Evolutionary conservation across 2,797 vertebrate genomes (phyloP).

Genomic region (Lerista edwardsae): DNA sequence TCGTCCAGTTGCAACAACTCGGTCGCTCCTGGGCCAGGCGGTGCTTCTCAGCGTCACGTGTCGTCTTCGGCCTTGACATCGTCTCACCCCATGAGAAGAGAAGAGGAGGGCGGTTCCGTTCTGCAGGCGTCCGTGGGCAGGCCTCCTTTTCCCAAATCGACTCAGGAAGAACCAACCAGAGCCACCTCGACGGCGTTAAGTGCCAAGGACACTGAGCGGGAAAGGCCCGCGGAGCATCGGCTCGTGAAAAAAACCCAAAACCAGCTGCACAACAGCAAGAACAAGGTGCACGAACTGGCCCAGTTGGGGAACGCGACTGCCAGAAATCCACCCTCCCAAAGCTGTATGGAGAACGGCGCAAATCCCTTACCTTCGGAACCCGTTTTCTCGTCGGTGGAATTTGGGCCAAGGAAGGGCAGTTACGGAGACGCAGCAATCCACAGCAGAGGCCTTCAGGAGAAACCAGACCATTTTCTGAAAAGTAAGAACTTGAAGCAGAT

Average conservation of each 20-base stretch:
- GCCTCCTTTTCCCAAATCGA: background rate
- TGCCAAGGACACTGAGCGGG: background rate
- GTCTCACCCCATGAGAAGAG: background rate
- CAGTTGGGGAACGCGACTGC: background rate
- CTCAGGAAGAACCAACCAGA: background rate
- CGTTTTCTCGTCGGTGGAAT: background rate
- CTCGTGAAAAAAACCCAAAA: background rate
- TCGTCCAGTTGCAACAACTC: constrained; percentile 37
- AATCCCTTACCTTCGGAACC: background rate
- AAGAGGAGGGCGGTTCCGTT: background rate
- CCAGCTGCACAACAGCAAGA: background rate
- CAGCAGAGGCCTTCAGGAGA: background rate
- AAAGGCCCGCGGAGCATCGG: background rate
- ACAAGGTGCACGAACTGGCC: background rate
- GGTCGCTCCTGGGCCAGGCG: background rate
- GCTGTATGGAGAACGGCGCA: background rate
- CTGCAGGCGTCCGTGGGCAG: too few species aligned
- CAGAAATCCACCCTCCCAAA: background rate
- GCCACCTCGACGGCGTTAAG: background rate
- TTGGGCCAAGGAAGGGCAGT: background rate
- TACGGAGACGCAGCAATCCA: background rate
- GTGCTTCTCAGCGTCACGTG: background rate
- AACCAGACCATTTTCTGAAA: background rate
- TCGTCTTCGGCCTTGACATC: background rate
- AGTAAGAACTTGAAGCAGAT: background rate